Conservation (phyloP, 2,888 invertebrate species). For the Zootermopsis nevadensis region DNA sequence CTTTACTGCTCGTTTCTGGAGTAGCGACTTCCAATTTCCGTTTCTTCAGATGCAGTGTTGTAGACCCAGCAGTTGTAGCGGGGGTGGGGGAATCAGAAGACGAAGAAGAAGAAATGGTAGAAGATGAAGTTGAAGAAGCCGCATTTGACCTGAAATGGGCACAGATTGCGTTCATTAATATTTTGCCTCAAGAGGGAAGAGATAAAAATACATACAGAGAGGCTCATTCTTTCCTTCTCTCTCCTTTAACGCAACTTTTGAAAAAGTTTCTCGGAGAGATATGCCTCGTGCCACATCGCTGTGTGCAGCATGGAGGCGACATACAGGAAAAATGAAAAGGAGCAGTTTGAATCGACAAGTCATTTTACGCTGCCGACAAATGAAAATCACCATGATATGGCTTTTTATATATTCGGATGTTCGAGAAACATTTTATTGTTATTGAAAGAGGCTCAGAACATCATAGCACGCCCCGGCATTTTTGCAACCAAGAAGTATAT, state of each 20-base stretch:
- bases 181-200: conserved; percentile 41
- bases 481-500: too few relatives aligned
- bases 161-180: conserved; percentile 51
- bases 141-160: conserved; percentile 55
- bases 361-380: conserved; percentile 47
- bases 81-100: conserved; percentile 48
- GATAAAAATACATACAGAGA: conserved; percentile 37
- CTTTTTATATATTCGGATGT: conserved; percentile 46
- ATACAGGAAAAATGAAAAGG: conserved; percentile 19
- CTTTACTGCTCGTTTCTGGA: conserved; percentile 55
- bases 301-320: conserved; percentile 27
- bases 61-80: conserved; percentile 54
- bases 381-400: conserved; percentile 48
- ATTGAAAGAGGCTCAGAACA: background rate
- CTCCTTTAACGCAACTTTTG: conserved; percentile 45
- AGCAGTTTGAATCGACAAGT: conserved; percentile 50
- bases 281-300: conserved; percentile 38
- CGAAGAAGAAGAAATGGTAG: conserved; percentile 26
- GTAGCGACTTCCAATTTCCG: conserved; percentile 74
- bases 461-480: too few relatives aligned
- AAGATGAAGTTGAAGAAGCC: conserved; percentile 54
- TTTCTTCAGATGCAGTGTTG: conserved; percentile 73
- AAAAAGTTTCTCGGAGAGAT: conserved; percentile 43
- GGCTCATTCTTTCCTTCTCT: conserved; percentile 46
- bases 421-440: conserved; percentile 45